Conservation (phyloP, 2,113 vertebrate genomes). For the Pygoscelis adeliae region DNA sequence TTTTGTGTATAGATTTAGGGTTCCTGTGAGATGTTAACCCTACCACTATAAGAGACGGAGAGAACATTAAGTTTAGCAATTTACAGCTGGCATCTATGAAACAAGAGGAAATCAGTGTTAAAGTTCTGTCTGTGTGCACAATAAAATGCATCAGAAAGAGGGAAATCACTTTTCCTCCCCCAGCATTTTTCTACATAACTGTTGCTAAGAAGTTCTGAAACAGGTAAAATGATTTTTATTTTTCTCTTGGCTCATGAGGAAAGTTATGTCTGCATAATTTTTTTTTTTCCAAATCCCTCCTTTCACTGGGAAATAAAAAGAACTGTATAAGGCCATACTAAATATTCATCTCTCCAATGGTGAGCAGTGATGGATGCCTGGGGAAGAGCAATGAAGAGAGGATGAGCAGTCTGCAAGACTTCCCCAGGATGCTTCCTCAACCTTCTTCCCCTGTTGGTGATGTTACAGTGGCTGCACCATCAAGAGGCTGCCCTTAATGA, state of each 20-base stretch:
- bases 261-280: neutral
- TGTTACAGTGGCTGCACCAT: neutral
- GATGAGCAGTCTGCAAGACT: neutral
- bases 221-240: neutral
- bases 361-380: neutral
- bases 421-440: neutral
- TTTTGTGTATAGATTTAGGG: neutral
- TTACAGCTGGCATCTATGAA: neutral
- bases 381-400: neutral
- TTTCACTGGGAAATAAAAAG: neutral
- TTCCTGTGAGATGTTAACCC: neutral
- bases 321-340: neutral
- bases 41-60: neutral
- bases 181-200: neutral
- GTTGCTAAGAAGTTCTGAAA: neutral
- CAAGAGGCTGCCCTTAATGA: neutral
- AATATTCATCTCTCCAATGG: neutral
- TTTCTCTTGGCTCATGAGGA: neutral
- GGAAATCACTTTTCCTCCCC: neutral
- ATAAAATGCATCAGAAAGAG: neutral
- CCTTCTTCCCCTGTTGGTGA: neutral
- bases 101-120: neutral
- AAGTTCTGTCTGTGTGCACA: neutral
- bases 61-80: neutral
- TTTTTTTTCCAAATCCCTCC: neutral